Evolutionary conservation across 2,113 vertebrate species (phyloP).

Genomic region (Lycaon pictus): DNA sequence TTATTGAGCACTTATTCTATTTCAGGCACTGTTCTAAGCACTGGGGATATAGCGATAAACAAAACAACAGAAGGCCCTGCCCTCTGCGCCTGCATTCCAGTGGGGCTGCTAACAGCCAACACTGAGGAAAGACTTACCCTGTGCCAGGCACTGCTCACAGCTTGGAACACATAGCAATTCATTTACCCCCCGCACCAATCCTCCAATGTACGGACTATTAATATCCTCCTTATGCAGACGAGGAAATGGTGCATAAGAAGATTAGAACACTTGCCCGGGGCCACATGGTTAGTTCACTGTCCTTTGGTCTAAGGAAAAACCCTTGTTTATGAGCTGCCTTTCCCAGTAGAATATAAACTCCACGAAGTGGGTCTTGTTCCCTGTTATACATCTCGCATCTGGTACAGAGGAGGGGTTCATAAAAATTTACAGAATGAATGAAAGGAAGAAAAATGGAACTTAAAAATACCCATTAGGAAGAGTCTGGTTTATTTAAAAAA

Average conservation of each 20-base stretch:
- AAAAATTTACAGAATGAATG: background rate
- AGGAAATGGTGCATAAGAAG: background rate
- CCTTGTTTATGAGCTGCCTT: background rate
- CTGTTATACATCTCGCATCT: background rate
- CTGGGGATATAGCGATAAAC: background rate
- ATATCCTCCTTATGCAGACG: background rate
- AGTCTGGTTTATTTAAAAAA: background rate
- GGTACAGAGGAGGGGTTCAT: background rate
- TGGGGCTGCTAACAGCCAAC: accelerated
- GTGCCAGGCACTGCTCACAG: background rate
- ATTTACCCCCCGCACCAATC: accelerated
- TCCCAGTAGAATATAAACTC: background rate
- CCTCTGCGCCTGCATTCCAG: background rate
- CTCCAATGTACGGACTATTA: too few relatives aligned
- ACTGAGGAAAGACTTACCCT: background rate
- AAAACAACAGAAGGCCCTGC: background rate
- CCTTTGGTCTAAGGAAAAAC: background rate
- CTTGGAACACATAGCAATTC: background rate
- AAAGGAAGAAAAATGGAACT: background rate
- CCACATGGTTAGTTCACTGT: background rate
- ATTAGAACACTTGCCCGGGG: background rate
- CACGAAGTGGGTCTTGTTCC: background rate
- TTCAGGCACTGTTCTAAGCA: background rate
- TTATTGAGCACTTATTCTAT: background rate
- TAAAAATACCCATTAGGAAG: background rate